Evolutionary conservation across 2,113 vertebrate genomes (phyloP), one percentile per base, ranked within the genome.

Genomic region (Ammospiza caudacuta): DNA sequence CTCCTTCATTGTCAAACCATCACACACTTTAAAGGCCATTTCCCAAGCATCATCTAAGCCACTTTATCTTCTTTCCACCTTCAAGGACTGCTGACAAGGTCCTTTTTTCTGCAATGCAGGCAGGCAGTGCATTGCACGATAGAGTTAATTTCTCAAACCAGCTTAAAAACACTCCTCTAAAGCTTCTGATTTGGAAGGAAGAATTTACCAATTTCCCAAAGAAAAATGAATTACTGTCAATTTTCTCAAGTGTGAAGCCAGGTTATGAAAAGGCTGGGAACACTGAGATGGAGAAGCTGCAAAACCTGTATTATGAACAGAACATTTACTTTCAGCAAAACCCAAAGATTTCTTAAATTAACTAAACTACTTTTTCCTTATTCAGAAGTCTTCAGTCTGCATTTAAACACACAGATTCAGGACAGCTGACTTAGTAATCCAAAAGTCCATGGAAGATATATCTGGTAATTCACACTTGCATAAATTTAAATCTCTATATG

Each of bases 161-260:
- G 63, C 70, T 92, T 58, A 62, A 79, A 91, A 92, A 73, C 39
- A 61, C 19, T 88, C 39, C 55, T 88, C 83, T 74, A 93, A 90
- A 59, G 59, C 12, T 81, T 67, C 27, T 80, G n/a, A 63, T 88
- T 74, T 67, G 21, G 59, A 88, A 94, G 59, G 61, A 89, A 58
- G 17, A n/a, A 91, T 89, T 68, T 87, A 83, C 41, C 27, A 90
- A 1, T 83, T 77, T 81, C 57, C 39, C 43, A 59, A 19, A 67
- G 47, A 74, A 95, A 88, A 93, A 93, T 41, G 3, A 74, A 76
- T 77, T 66, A 79, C n/a, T 90, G 78, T 27, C 46, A 29, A 28
- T 83, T 90, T 92, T 76, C 14, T 76, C 55, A 87, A 66, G 51
- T 35, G 72, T 81, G 76, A 90, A 94, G 61, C n/a, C 54, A 20